Percentiles rank a stretch among this genome's conserved stretches.
phyloP scores from a whole-genome alignment of 2,888 invertebrate species.

The Tinea trinotella region DNA sequence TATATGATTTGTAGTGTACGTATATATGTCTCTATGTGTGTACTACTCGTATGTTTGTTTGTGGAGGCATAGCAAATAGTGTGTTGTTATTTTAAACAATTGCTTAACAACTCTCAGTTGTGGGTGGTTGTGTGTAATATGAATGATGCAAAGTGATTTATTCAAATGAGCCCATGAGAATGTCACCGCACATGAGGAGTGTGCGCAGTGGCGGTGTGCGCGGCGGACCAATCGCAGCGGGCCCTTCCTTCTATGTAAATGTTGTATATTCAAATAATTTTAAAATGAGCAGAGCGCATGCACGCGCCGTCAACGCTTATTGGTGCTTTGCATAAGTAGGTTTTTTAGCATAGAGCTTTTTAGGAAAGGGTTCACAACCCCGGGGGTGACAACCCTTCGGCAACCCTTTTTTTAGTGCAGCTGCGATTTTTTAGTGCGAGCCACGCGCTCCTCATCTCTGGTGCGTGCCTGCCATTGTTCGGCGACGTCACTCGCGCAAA shows the following conservation, averaged over 20 bases:
- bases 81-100: not conserved
- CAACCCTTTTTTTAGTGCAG: constrained; percentile 55
- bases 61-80: not conserved
- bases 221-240: constrained; percentile 46
- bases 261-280: constrained; percentile 67
- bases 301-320: constrained; percentile 60
- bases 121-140: no score
- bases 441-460: constrained; percentile 43
- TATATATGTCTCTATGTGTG: not conserved
- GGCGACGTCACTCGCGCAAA: not conserved
- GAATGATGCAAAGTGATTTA: no score
- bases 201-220: constrained; percentile 1
- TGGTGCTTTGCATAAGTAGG: constrained; percentile 57
- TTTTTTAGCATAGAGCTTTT: constrained; percentile 28
- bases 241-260: constrained; percentile 52
- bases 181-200: not conserved
- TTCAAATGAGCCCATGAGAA: constrained; percentile 5
- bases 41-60: no score
- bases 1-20: no score
- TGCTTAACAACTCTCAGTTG: no score
- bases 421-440: constrained; percentile 48
- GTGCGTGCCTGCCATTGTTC: constrained; percentile 15
- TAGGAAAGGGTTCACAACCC: constrained; percentile 28
- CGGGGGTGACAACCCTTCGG: constrained; percentile 48
- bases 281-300: constrained; percentile 69